phyloP scores from a whole-genome alignment of 2,888 invertebrate species.

The Drosophila nr. perissopoda region DNA sequence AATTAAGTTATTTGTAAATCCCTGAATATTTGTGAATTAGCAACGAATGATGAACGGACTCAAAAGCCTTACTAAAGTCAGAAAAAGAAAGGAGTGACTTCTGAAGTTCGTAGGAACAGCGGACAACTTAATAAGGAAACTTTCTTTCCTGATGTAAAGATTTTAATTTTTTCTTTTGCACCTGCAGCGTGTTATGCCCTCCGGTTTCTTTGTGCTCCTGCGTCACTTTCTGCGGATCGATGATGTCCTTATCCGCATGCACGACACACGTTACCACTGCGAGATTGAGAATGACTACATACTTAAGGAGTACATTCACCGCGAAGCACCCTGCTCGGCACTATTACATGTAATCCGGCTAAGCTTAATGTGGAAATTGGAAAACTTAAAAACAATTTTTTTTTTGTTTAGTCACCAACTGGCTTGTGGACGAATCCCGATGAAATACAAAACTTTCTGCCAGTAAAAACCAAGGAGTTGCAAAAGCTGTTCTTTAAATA shows the following conservation, averaged over 20 bases:
- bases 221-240: slow-evolving; percentile 98
- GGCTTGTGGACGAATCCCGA: slow-evolving; percentile 89
- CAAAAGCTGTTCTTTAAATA: slow-evolving; percentile 84
- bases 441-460: slow-evolving; percentile 88
- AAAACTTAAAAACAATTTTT: background rate
- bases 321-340: slow-evolving; percentile 90
- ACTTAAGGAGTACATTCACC: slow-evolving; percentile 92
- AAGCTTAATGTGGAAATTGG: background rate
- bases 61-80: no score
- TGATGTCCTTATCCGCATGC: slow-evolving; percentile 93
- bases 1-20: no score
- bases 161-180: background rate
- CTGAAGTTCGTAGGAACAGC: no score
- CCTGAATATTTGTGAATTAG: no score
- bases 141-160: no score
- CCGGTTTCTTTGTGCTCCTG: slow-evolving; percentile 94
- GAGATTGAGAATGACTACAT: slow-evolving; percentile 91
- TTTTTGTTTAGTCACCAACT: slow-evolving; percentile 21
- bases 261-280: slow-evolving; percentile 95
- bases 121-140: no score
- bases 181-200: slow-evolving; percentile 97
- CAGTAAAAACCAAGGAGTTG: slow-evolving; percentile 85
- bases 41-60: no score
- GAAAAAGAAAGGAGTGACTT: no score
- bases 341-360: slow-evolving; percentile 86